These are phyloP conservation scores for Zootermopsis nevadensis DNA, from an alignment of 2,888 invertebrate species.

Conservation along the genomic window DNA sequence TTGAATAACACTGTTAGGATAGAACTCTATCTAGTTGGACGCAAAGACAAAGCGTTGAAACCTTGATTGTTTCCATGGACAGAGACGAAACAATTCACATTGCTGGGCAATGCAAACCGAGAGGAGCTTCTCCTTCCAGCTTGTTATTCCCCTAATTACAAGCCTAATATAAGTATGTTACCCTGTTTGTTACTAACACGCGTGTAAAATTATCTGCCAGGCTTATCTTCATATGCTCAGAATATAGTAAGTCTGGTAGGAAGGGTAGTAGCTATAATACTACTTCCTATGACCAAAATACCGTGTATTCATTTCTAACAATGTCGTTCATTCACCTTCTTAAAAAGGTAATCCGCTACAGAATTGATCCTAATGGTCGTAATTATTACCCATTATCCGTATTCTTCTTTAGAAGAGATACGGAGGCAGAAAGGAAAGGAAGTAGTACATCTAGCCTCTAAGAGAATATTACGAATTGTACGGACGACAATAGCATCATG, in stretches of 20 bases:
- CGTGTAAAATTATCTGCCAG: no score
- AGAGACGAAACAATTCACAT: neutral
- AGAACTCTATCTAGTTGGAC: neutral
- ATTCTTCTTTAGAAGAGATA: neutral
- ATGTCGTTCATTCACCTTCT: neutral
- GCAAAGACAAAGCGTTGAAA: neutral
- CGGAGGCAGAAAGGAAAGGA: neutral
- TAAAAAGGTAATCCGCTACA: neutral
- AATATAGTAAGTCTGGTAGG: no score
- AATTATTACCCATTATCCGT: neutral
- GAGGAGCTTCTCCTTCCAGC: no score
- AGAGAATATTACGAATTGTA: neutral
- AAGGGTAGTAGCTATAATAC: no score
- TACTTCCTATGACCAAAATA: neutral
- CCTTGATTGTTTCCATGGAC: neutral
- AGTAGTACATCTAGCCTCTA: neutral
- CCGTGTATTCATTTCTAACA: conserved; percentile 6
- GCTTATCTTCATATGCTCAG: no score
- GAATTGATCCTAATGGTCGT: neutral
- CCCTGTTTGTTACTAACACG: no score
- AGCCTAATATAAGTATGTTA: no score
- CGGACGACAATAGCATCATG: neutral
- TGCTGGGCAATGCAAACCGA: neutral
- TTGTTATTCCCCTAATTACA: no score
- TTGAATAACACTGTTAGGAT: neutral